These are phyloP conservation scores for Chunga burmeisteri DNA, from an alignment of 2,113 vertebrate species.

Conservation along the genomic window DNA sequence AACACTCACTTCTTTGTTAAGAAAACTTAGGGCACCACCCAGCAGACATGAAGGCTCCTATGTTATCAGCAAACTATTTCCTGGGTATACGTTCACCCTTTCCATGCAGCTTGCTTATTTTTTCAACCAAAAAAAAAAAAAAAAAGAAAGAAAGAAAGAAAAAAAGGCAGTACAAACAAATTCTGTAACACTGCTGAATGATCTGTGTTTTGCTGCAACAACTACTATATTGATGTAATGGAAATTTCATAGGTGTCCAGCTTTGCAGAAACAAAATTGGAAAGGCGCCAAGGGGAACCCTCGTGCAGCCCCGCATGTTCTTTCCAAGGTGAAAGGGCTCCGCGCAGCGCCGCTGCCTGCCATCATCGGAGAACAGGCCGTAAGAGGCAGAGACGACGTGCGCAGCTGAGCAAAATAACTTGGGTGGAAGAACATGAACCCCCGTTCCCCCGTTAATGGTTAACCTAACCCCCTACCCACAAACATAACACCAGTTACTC, in stretches of 20 bases:
- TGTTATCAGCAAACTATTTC: constrained; percentile 81
- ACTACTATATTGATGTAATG: constrained; percentile 55
- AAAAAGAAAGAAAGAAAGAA: background rate
- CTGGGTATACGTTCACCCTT: constrained; percentile 69
- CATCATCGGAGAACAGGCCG: background rate
- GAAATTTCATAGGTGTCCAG: constrained; percentile 58
- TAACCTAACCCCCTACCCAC: constrained; percentile 18
- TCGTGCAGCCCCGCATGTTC: background rate
- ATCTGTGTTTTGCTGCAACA: constrained; percentile 53
- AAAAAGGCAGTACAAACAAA: constrained; percentile 62
- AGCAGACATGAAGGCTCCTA: constrained; percentile 82
- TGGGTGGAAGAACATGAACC: background rate
- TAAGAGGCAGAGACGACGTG: background rate
- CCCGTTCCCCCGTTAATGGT: constrained; percentile 2
- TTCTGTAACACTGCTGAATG: constrained; percentile 55
- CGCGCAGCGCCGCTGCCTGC: background rate
- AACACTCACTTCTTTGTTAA: constrained; percentile 82
- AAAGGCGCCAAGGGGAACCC: background rate
- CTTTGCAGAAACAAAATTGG: constrained; percentile 5
- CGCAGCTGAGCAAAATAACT: background rate
- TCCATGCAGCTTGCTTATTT: constrained; percentile 62
- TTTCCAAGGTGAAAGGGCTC: background rate
- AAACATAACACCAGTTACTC: background rate
- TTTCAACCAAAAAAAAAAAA: background rate
- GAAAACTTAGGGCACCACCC: constrained; percentile 75